Conservation (phyloP, 1,140 invertebrate species). For the Drosophila carrolli region DNA sequence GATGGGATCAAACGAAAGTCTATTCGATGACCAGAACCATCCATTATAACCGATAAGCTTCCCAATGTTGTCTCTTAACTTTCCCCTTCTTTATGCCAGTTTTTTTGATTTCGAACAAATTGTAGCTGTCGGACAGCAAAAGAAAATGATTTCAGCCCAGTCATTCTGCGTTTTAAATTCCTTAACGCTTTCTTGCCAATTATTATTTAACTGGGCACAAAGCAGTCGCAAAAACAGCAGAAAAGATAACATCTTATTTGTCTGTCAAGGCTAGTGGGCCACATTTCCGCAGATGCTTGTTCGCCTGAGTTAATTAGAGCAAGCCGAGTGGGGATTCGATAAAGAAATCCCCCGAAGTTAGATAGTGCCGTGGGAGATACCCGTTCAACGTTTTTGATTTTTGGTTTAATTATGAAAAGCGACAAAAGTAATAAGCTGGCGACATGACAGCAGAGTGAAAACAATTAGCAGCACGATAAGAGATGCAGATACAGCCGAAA, state of each 20-base stretch:
- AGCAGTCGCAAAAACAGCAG: conserved; percentile 20
- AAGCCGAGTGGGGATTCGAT: conserved; percentile 26
- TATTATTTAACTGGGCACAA: conserved; percentile 51
- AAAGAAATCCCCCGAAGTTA: conserved; percentile 38
- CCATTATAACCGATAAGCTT: conserved; percentile 11
- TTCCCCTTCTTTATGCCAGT: conserved; percentile 43
- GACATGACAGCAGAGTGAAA: conserved; percentile 71
- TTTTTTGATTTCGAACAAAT: conserved; percentile 8
- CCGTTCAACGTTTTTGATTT: conserved; percentile 10
- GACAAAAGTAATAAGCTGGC: conserved; percentile 72
- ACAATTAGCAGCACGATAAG: conserved; percentile 79
- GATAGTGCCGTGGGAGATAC: conserved; percentile 50
- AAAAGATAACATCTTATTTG: conserved; percentile 54
- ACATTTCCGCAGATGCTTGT: conserved; percentile 45
- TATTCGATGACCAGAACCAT: conserved; percentile 15
- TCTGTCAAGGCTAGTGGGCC: conserved; percentile 54
- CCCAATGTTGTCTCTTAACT: conserved; percentile 24
- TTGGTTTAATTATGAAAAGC: conserved; percentile 67
- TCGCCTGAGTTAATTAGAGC: conserved; percentile 47
- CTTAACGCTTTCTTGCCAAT: conserved; percentile 54
- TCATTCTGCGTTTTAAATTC: conserved; percentile 50
- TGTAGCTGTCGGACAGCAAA: conserved; percentile 1
- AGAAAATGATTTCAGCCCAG: conserved; percentile 26
- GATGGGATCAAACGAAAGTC: conserved; percentile 32
- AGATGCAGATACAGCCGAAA: conserved; percentile 61